Conservation (phyloP, 2,797 vertebrate species). For the Lutjanus argentimaculatus region DNA sequence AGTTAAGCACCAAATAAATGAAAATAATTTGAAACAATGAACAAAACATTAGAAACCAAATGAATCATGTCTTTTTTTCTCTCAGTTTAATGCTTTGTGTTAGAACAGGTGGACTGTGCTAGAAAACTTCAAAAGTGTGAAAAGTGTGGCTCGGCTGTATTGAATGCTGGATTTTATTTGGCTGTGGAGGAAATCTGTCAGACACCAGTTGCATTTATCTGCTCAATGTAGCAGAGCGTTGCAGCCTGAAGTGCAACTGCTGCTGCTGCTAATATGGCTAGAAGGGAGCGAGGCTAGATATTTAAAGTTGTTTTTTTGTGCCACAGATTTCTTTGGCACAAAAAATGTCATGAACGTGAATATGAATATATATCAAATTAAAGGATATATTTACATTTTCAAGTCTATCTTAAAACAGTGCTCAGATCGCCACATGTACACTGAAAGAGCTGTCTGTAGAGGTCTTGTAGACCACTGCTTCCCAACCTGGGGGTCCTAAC, state of each 20-base stretch:
- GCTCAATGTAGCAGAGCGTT: constrained; percentile 50
- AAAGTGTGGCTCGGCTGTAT: constrained; percentile 7
- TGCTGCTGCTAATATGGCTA: constrained; percentile 27
- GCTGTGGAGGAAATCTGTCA: constrained; percentile 51
- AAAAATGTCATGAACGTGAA: not conserved
- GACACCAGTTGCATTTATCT: constrained; percentile 50
- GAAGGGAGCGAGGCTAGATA: not conserved
- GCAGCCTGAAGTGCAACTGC: constrained; percentile 28
- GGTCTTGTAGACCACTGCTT: not conserved
- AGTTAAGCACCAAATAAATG: constrained; percentile 1
- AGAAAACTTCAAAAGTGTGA: constrained; percentile 30
- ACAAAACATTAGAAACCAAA: not conserved
- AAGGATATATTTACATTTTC: not conserved
- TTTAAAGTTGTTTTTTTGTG: not conserved
- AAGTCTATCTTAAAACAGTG: no score
- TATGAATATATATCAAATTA: not conserved
- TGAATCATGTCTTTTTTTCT: not conserved
- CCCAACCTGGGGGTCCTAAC: no score
- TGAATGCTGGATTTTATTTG: constrained; percentile 49
- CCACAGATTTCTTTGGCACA: not conserved
- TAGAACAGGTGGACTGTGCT: constrained; percentile 1
- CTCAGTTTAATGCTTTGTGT: not conserved
- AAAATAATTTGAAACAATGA: constrained; percentile 17
- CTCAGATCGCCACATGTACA: no score
- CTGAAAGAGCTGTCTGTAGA: not conserved